Evolutionary conservation across 2,888 invertebrate genomes (phyloP), one percentile per base, ranked within the genome.

Genomic region (Leucophenga montana): DNA sequence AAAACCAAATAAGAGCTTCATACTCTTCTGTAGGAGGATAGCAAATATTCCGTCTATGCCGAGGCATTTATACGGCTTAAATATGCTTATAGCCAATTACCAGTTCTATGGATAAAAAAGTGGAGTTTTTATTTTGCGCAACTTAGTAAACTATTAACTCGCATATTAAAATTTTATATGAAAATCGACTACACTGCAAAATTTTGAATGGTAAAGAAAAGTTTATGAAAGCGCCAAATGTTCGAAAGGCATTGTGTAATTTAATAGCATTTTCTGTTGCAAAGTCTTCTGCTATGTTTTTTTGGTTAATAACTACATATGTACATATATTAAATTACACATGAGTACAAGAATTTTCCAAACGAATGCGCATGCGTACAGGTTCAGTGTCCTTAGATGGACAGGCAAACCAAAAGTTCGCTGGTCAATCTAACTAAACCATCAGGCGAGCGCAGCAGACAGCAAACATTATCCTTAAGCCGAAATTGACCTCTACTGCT

Each of bases 351-450:
- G 77, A 70, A 82, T 85, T 84, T 84, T 84, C 82, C 85, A 83
- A 72, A 71, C 75, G 84, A 82, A 70, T 85, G 85, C 73, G 72
- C 82, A 75, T 78, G 84, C 75, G 76, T 71, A 77, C 76, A 82
- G 77, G 84, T 82, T 83, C 82, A 81, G 69, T 72, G 74, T 73
- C 62, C 73, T 70, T 66, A 18, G 16, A 33, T 8, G 9, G 39
- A 31, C 59, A 59, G 33, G 8, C 33, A 33, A 33, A 5, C 4
- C 33, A 33, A 33, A 33, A 33, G 33, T 33, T 33, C 33, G 8
- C 33, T 5, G 33, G 8, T 39, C 8, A 39, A 8, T 11, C 39
- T 39, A 39, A 39, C 39, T 3, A 39, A 39, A 39, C 11, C 39
- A 11, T 5, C 39, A 11, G 9, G 33, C 33, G 5, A 39, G 39